These are phyloP conservation scores for Zaprionus obscuricornis DNA, from an alignment of 2,888 invertebrate species.

Conservation along the genomic window DNA sequence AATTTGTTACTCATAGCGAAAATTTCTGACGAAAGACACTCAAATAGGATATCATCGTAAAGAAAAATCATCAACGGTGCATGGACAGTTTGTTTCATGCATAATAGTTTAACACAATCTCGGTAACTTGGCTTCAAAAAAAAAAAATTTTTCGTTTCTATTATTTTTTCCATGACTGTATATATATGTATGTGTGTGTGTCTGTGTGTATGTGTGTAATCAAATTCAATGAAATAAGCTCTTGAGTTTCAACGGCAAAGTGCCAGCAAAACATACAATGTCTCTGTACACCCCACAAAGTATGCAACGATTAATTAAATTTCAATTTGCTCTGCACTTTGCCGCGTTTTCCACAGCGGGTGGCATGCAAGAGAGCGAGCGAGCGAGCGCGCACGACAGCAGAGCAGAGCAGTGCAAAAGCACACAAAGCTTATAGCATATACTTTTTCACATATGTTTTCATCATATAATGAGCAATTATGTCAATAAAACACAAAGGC, in stretches of 20 bases:
- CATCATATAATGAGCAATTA: slow-evolving; percentile 67
- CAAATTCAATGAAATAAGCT: too few relatives aligned
- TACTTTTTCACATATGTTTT: slow-evolving; percentile 47
- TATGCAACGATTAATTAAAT: slow-evolving; percentile 59
- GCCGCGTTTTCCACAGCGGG: background rate
- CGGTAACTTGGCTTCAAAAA: too few relatives aligned
- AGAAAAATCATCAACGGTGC: too few relatives aligned
- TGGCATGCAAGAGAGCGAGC: too few relatives aligned
- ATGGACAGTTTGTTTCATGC: too few relatives aligned
- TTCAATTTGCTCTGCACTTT: slow-evolving; percentile 41
- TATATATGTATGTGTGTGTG: background rate
- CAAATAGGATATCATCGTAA: too few relatives aligned
- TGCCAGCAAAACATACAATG: too few relatives aligned
- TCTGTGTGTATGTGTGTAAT: background rate
- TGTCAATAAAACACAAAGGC: slow-evolving; percentile 57
- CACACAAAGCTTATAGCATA: too few relatives aligned
- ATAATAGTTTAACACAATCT: too few relatives aligned
- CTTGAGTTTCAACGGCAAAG: background rate
- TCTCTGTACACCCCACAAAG: slow-evolving; percentile 36
- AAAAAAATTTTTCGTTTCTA: background rate
- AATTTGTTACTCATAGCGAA: too few relatives aligned
- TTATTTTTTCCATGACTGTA: background rate
- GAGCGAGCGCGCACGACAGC: background rate
- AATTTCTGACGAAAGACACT: too few relatives aligned
- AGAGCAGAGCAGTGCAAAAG: too few relatives aligned